Base-by-base conservation (phyloP, 2,797 vertebrate species). In the Lepilemur ruficaudatus region DNA sequence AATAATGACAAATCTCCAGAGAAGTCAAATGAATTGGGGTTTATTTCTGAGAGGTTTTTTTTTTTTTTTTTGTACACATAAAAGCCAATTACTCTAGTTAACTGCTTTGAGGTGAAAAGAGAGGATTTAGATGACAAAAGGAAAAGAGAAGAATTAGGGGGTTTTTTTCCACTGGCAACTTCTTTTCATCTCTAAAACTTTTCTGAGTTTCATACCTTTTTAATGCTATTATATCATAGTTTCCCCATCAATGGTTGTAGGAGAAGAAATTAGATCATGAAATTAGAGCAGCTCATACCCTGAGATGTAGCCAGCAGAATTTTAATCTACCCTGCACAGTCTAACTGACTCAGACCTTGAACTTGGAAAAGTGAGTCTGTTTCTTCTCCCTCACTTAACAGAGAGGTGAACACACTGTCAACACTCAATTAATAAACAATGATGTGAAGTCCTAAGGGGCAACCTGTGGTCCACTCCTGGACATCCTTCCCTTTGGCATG, bases 401-500 rank as follows among this genome's bases (percentile, higher is more conserved):
- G 43, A 91, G 87, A 96, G 57, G 88, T 90, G 93, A 96, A 89
- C 96, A 95, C 28, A 89, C 82, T 97, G 97, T 97, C 97, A 97
- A 73, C 97, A 93, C 96, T 89, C 93, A 91, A 90, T 96, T 97
- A 93, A 97, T 91, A 95, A 91, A 75, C 65, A 94, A 55, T 55
- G 86, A 96, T 85, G 80, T 1, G 35, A 91, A 93, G 80, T 90
- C 94, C 92, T 89, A 9, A 17, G 83, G 85, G 97, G 80, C 52
- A 57, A 75, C 83, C 46, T 92, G 91, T 89, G 93, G 94, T 94
- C 89, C 92, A 69, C 20, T 91, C 43, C 76, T 78, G 85, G 63
- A 95, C 88, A 92, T 91, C 65, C 46, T 94, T 80, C 43, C 38
- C 88, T 86, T 92, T 93, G 91, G 88, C 91, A 65, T 84, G 67